These are phyloP conservation scores for Xiphias gladius DNA, from an alignment of 2,113 vertebrate species.

Conservation along the genomic window DNA sequence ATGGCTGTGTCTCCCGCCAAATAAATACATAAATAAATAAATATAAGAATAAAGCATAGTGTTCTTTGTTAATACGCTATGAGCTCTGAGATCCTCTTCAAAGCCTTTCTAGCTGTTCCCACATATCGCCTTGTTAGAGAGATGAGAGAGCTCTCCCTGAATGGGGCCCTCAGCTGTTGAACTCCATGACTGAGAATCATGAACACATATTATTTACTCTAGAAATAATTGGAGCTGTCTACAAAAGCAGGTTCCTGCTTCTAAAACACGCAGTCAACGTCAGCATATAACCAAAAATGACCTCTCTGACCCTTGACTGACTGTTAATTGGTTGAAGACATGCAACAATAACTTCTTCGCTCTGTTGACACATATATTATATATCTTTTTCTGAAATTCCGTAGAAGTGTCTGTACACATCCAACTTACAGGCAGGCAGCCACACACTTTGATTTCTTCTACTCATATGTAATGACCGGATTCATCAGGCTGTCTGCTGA, in stretches of 20 bases:
- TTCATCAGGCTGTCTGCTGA: neutral
- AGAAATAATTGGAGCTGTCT: neutral
- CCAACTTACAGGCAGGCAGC: no score
- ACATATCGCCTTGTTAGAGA: constrained; percentile 25
- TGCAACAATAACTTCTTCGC: neutral
- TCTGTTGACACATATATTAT: neutral
- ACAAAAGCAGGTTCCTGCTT: neutral
- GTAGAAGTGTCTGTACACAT: neutral
- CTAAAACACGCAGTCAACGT: neutral
- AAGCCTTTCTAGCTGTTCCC: constrained; percentile 6
- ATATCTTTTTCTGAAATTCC: neutral
- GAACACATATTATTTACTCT: constrained; percentile 7
- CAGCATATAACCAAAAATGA: neutral
- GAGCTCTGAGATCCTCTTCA: constrained; percentile 30
- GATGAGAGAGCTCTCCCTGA: neutral
- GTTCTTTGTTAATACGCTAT: constrained; percentile 13
- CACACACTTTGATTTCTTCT: neutral
- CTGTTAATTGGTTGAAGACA: neutral
- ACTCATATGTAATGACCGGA: neutral
- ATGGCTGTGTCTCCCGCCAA: constrained; percentile 2
- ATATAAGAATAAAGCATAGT: constrained; percentile 16
- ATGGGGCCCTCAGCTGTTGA: neutral
- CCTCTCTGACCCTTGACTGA: neutral
- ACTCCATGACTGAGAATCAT: neutral
- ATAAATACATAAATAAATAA: constrained; percentile 41